Conservation (phyloP, 30 jellyfish, hydroid and myxozoan genomes). For the Catostylus mosaicus region DNA sequence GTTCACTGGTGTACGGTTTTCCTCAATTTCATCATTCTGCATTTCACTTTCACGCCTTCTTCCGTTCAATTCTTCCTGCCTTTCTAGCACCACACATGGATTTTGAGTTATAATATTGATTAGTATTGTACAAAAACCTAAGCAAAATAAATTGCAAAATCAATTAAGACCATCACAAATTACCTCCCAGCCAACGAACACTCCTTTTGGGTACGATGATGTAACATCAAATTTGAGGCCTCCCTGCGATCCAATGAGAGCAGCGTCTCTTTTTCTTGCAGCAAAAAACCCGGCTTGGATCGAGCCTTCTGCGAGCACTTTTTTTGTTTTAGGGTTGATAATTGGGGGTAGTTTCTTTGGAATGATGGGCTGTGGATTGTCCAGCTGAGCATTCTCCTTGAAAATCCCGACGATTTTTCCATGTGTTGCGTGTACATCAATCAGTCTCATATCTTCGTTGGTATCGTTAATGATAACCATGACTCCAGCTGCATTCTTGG, state of each 20-base stretch:
- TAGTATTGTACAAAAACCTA: background rate
- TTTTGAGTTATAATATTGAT: too few relatives aligned
- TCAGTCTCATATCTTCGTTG: constrained; percentile 34
- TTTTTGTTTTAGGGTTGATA: constrained; percentile 39
- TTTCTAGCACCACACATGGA: too few relatives aligned
- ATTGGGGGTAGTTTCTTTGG: constrained; percentile 54
- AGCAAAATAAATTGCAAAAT: background rate
- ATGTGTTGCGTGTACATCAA: constrained; percentile 52
- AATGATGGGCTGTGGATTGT: constrained; percentile 54
- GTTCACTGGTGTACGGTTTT: background rate
- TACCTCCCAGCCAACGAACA: constrained; percentile 60
- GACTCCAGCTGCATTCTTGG: constrained; percentile 37
- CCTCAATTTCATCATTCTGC: background rate
- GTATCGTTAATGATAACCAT: constrained; percentile 48
- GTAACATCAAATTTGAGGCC: constrained; percentile 45
- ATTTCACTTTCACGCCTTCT: too few relatives aligned
- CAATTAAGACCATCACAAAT: background rate
- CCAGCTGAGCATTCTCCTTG: constrained; percentile 34
- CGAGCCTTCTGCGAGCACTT: constrained; percentile 42
- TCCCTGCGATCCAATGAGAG: constrained; percentile 44
- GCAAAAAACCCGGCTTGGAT: constrained; percentile 57
- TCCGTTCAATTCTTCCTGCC: too few relatives aligned
- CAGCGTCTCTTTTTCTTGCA: constrained; percentile 27
- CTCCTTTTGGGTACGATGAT: constrained; percentile 27
- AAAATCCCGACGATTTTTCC: constrained; percentile 52